A percentile compares a stretch with the other conserved stretches of the same genome.
Conservation (phyloP, 2,113 vertebrate genomes). For the Lontra canadensis region DNA sequence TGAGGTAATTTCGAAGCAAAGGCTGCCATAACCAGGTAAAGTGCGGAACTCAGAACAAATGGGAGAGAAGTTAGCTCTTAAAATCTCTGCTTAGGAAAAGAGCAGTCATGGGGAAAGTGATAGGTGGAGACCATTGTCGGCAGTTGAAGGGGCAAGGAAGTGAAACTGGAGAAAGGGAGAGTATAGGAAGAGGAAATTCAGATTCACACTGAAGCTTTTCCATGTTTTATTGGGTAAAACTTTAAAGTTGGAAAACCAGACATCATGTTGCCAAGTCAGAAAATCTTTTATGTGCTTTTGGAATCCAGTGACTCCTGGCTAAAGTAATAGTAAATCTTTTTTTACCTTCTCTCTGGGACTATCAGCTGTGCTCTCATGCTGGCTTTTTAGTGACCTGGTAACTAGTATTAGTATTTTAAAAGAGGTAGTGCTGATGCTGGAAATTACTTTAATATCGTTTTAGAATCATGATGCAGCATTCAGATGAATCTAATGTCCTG, state of each 20-base stretch:
- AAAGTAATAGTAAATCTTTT: constrained; percentile 21
- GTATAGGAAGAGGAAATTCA: background rate
- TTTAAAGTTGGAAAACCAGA: background rate
- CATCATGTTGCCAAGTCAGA: background rate
- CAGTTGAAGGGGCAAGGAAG: background rate
- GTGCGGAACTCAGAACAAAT: background rate
- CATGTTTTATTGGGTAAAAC: background rate
- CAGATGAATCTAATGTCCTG: background rate
- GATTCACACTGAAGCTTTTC: background rate
- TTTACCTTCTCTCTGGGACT: constrained; percentile 34
- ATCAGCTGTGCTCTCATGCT: background rate
- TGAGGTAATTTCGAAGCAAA: background rate
- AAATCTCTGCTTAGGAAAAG: background rate
- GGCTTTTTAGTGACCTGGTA: constrained; percentile 13
- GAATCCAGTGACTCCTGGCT: background rate
- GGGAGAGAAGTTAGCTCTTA: background rate
- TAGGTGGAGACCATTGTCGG: background rate
- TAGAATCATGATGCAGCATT: background rate
- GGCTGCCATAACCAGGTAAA: background rate
- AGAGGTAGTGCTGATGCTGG: background rate
- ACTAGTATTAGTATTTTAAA: constrained; percentile 4
- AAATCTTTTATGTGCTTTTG: constrained; percentile 16
- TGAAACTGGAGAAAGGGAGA: constrained; percentile 1
- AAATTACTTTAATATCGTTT: background rate
- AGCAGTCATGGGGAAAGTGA: background rate